phyloP scores from a whole-genome alignment of 2,797 vertebrate genomes.

The Lophotriccus pileatus region DNA sequence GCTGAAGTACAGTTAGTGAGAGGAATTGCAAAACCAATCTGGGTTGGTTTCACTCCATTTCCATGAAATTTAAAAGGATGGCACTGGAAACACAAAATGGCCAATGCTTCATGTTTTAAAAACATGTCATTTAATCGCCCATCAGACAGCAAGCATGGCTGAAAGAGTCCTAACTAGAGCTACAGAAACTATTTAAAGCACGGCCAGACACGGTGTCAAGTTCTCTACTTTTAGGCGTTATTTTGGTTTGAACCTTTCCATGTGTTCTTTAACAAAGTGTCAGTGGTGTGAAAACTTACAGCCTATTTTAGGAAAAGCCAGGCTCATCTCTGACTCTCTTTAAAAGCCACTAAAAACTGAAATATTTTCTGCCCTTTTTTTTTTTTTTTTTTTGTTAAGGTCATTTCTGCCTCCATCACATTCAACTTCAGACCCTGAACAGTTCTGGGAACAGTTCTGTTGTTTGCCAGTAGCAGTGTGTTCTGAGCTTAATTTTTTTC shows the following conservation, averaged over 20 bases:
- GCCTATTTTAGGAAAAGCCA: slow-evolving; percentile 27
- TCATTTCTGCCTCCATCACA: background rate
- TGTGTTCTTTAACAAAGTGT: slow-evolving; percentile 7
- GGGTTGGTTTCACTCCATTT: background rate
- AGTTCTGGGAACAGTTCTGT: background rate
- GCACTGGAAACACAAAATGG: background rate
- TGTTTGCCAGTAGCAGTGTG: background rate
- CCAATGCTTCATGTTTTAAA: background rate
- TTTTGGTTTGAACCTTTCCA: background rate
- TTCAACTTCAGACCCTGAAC: background rate
- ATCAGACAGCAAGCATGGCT: background rate
- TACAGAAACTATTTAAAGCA: background rate
- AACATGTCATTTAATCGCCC: background rate
- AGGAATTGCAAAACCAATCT: background rate
- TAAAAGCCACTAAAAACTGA: background rate
- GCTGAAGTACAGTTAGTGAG: background rate
- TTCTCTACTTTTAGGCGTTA: background rate
- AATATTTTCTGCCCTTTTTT: background rate
- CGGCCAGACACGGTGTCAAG: background rate
- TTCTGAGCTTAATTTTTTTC: background rate
- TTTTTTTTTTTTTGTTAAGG: background rate
- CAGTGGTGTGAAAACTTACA: background rate
- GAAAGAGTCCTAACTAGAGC: background rate
- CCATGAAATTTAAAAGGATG: background rate
- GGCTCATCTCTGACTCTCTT: background rate